Base-by-base conservation (phyloP, 2,888 invertebrate species). In the Alentia gelatinosa region DNA sequence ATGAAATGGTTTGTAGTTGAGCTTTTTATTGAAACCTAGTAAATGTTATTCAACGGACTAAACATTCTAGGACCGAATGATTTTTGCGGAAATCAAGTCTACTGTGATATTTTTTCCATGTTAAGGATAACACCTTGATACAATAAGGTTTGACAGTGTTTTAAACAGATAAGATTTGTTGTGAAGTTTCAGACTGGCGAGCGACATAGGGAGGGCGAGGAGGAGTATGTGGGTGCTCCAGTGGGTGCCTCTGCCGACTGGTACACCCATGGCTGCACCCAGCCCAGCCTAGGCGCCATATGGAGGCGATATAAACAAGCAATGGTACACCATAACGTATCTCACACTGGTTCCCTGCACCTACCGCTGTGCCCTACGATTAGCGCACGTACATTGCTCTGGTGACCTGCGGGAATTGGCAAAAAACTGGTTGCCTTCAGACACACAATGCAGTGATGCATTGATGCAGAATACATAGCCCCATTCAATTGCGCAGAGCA, bases 281-380 rank as follows among this genome's bases (percentile, higher is more conserved):
- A 86, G 35, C 42, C 86, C 86, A 86, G 50, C 30, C 86, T 86
- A 1, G 86, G 86, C 30, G 86, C 86, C 86, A 86, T 86, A 42
- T 86, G 86, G 86, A 26, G 86, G 42, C 86, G 86, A 19, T 47
- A 47, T 86, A 47, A 33, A 30, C 47, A 42, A 47, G 86, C 86
- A 26, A 42, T 86, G 86, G 86, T 86, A 86, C 50, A 86, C n/a
- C n/a, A n/a, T n/a, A n/a, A n/a, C n/a, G n/a, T n/a, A n/a, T n/a
- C n/a, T n/a, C n/a, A n/a, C n/a, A n/a, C n/a, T n/a, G n/a, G n/a
- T n/a, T n/a, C n/a, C n/a, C n/a, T n/a, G n/a, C n/a, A n/a, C n/a
- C n/a, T n/a, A n/a, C n/a, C n/a, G n/a, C n/a, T n/a, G n/a, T n/a
- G n/a, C n/a, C n/a, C n/a, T n/a, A n/a, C n/a, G n/a, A n/a, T n/a